These are phyloP conservation scores for Morpho achilles DNA, from an alignment of 2,888 invertebrate genomes.

Conservation along the genomic window DNA sequence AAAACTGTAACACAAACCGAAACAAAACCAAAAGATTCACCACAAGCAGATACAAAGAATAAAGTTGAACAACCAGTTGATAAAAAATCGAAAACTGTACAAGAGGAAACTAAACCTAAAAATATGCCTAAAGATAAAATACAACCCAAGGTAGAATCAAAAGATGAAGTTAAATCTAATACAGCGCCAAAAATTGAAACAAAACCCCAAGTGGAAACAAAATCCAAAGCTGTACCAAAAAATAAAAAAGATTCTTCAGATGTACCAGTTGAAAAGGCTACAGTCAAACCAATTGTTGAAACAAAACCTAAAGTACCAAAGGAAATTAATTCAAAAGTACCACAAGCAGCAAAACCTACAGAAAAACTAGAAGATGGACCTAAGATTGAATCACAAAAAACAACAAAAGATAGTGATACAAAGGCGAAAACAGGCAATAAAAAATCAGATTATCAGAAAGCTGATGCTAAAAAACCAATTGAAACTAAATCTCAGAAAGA, in stretches of 20 bases:
- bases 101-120: conserved; percentile 27
- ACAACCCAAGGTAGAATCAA: conserved; percentile 28
- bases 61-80: conserved; percentile 19
- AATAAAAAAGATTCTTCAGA: no score
- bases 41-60: no score
- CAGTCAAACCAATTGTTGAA: no score
- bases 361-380: not conserved
- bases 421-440: conserved; percentile 27
- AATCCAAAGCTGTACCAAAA: not conserved
- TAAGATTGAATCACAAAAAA: not conserved
- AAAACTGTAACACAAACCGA: conserved; percentile 15
- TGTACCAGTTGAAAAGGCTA: no score
- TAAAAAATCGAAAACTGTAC: conserved; percentile 35
- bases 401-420: conserved; percentile 8
- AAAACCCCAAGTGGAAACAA: conserved; percentile 26
- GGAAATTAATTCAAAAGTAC: conserved; percentile 17
- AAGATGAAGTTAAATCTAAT: conserved; percentile 26
- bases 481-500: conserved; percentile 30
- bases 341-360: conserved; percentile 5
- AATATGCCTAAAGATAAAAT: conserved; percentile 23
- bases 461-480: conserved; percentile 27
- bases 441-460: conserved; percentile 23
- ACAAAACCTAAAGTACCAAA: not conserved
- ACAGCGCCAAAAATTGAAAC: conserved; percentile 22
- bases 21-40: conserved; percentile 8